Evolutionary conservation across 2,797 vertebrate species (phyloP).

Genomic region (Hypotaenidia philippensis): DNA sequence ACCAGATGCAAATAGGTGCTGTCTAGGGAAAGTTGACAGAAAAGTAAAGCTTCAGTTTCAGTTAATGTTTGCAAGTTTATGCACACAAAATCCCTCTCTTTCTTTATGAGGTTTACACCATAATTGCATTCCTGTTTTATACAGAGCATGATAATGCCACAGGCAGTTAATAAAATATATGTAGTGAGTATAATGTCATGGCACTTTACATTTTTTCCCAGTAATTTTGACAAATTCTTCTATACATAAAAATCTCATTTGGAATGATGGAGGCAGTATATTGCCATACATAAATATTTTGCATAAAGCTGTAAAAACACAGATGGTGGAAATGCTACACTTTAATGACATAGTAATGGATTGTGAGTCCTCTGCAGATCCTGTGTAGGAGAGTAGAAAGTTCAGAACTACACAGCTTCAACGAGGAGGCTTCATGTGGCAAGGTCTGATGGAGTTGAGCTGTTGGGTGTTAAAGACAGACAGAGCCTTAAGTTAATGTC

Average conservation of each 20-base stretch:
- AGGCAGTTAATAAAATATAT: neutral
- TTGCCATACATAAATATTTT: neutral
- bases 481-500: neutral
- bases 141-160: neutral
- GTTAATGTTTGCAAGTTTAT: neutral
- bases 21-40: neutral
- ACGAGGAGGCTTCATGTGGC: fast-evolving
- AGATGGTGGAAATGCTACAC: neutral
- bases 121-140: neutral
- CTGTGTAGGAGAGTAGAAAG: neutral
- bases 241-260: neutral
- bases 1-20: neutral
- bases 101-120: neutral
- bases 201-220: neutral
- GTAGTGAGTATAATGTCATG: neutral
- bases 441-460: neutral
- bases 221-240: neutral
- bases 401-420: neutral
- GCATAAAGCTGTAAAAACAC: neutral
- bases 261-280: neutral
- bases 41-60: neutral
- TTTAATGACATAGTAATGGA: neutral
- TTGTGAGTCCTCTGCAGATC: neutral
- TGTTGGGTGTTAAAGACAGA: neutral
- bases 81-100: neutral